Evolutionary conservation across 2,888 invertebrate genomes (phyloP), one percentile per base, ranked within the genome.

Genomic region (Drosophila aldrichi): DNA sequence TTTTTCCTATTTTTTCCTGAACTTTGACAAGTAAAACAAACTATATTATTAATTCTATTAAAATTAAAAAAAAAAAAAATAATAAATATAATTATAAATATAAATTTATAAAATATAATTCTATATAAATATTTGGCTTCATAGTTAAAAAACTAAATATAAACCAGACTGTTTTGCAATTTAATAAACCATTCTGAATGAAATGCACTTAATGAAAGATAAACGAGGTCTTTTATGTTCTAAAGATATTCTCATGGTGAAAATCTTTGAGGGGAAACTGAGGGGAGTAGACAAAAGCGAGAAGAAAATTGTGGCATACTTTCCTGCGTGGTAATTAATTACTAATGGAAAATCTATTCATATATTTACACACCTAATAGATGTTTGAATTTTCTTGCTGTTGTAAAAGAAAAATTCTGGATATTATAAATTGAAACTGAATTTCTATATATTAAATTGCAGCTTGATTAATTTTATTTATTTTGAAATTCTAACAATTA

Each of bases 241-340:
- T 1, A 9, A 12, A 32, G 4, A 14, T 34, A 49, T 20, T 18
- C 3, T 34, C 18, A 20, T 1, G 0, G 12, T 34, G 14, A 34
- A 34, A 12, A 32, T 34, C 4, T 14, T 14, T 8, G 0, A 34
- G 18, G 8, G 49, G 14, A 9, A 25, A 25, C 8, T 29, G 25
- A 29, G 16, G 25, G 5, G 46, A 9, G 25, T 8, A 43, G 14
- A 3, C 7, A 44, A 5, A 48, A n/a, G 6, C 5, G 6, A 7
- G 1, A 6, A 18, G 32, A 18, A 14, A 49, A 8, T 49, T 18
- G 38, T 62, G 54, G 60, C 66, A 72, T 73, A 72, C 73, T 72
- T 72, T 72, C 18, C 16, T 36, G 71, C 72, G 41, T 20, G 5
- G 9, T 3, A 38, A 38, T 20, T 71, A 54, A 63, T 64, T 38